Percentiles rank a stretch among this genome's conserved stretches.
These are phyloP conservation scores for Uloborus plumipes DNA, from an alignment of 2,888 invertebrate genomes.

Conservation along the genomic window DNA sequence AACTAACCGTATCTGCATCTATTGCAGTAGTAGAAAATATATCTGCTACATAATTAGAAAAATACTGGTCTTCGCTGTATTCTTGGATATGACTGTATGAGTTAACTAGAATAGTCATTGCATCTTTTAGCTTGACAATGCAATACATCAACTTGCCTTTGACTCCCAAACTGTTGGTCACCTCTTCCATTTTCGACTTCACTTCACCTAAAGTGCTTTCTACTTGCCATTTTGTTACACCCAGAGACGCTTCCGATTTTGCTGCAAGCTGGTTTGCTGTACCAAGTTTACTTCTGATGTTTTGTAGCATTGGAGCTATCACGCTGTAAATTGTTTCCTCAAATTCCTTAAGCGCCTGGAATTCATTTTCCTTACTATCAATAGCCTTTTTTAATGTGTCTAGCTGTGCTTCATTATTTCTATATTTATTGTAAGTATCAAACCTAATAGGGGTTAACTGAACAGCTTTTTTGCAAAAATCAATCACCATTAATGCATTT, in stretches of 20 bases:
- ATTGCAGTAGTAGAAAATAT: not conserved
- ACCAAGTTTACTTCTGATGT: not conserved
- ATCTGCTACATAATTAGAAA: constrained; percentile 15
- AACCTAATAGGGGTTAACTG: not conserved
- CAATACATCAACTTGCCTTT: not conserved
- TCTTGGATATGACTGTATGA: constrained; percentile 12
- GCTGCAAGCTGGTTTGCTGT: too few species aligned
- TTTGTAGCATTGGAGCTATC: constrained; percentile 11
- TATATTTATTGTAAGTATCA: constrained; percentile 4
- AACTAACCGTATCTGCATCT: not conserved
- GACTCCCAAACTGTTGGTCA: constrained; percentile 2
- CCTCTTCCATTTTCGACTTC: not conserved
- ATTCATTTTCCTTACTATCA: not conserved
- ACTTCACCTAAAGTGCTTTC: constrained; percentile 11
- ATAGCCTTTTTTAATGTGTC: constrained; percentile 4
- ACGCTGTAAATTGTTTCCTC: constrained; percentile 14
- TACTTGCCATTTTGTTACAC: constrained; percentile 19
- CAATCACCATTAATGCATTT: not conserved
- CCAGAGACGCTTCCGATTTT: constrained; percentile 8
- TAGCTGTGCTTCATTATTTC: not conserved
- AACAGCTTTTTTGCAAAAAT: not conserved
- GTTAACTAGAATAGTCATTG: constrained; percentile 1
- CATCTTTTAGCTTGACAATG: constrained; percentile 17
- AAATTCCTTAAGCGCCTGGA: constrained; percentile 5
- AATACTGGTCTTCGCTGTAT: constrained; percentile 15